Percentiles rank a stretch among this genome's conserved stretches.
Conservation (phyloP, 2,888 invertebrate species). For the Luffia ferchaultella region DNA sequence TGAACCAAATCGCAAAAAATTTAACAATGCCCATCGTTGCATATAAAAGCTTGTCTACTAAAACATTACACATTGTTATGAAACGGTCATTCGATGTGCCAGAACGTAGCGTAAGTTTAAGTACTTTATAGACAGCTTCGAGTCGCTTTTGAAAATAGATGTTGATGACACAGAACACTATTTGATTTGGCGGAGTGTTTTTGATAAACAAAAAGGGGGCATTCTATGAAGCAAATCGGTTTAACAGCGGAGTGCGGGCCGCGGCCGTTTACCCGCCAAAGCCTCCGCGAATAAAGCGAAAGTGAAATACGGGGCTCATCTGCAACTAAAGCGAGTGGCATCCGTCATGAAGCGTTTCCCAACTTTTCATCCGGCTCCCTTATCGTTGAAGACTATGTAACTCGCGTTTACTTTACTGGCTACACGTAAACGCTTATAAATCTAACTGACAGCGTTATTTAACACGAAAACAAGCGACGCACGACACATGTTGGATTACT, state of each 20-base stretch:
- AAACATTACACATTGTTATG: no score
- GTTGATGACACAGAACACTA: no score
- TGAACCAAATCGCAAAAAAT: no score
- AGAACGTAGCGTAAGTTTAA: no score
- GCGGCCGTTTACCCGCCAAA: background rate
- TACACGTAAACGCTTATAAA: conserved; percentile 1
- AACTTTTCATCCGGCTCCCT: conserved; percentile 35
- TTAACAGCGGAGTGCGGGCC: background rate
- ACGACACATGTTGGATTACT: background rate
- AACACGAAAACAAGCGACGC: background rate
- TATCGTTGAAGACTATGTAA: conserved; percentile 13
- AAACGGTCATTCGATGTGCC: no score
- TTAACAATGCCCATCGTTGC: no score
- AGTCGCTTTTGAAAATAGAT: no score
- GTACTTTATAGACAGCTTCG: no score
- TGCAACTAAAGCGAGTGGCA: conserved; percentile 29
- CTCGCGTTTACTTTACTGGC: conserved; percentile 4
- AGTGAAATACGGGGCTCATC: conserved; percentile 37
- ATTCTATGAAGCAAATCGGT: background rate
- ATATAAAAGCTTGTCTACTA: no score
- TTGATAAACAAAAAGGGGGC: background rate
- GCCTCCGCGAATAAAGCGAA: conserved; percentile 29
- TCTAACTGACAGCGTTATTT: background rate
- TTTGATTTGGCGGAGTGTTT: background rate
- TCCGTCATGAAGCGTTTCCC: conserved; percentile 30